Evolutionary conservation across 2,888 invertebrate species (phyloP).

Genomic region (Bombylius discolor): DNA sequence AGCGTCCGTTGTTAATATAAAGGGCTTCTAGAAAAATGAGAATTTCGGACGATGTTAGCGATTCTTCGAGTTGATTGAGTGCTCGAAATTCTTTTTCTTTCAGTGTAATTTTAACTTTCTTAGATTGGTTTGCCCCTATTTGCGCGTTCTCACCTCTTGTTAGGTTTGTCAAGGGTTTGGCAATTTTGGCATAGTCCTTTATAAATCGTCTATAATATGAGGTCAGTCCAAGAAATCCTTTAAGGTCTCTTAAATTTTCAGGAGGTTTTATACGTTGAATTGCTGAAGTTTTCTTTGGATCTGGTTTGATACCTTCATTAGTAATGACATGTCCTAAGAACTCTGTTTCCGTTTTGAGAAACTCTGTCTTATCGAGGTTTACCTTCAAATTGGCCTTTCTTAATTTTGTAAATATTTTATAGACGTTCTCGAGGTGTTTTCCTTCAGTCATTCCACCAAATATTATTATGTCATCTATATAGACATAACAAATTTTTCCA

Average conservation of each 20-base stretch:
- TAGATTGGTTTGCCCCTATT: constrained; percentile 7
- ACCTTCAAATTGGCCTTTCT: constrained; percentile 7
- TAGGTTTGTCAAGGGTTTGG: constrained; percentile 13
- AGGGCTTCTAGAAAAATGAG: no score
- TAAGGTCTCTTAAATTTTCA: constrained; percentile 10
- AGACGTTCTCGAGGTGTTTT: constrained; percentile 8
- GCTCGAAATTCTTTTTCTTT: background rate
- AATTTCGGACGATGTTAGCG: constrained; percentile 9
- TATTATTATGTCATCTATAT: constrained; percentile 16
- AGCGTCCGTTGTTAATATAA: constrained; percentile 14
- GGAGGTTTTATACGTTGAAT: constrained; percentile 5
- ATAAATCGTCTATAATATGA: constrained; percentile 13
- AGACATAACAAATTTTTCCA: constrained; percentile 12
- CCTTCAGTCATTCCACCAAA: constrained; percentile 9
- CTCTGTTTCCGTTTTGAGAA: constrained; percentile 11
- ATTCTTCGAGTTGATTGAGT: constrained; percentile 1
- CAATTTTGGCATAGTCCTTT: constrained; percentile 10
- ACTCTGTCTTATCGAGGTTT: constrained; percentile 11
- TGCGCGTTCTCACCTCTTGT: constrained; percentile 6
- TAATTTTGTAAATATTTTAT: constrained; percentile 7
- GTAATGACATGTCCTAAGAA: constrained; percentile 12
- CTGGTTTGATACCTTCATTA: constrained; percentile 8
- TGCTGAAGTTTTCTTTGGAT: constrained; percentile 3
- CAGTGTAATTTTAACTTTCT: constrained; percentile 7
- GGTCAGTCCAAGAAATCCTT: constrained; percentile 9